Evolutionary conservation across 2,113 vertebrate genomes (phyloP).

Genomic region (Lagopus muta): DNA sequence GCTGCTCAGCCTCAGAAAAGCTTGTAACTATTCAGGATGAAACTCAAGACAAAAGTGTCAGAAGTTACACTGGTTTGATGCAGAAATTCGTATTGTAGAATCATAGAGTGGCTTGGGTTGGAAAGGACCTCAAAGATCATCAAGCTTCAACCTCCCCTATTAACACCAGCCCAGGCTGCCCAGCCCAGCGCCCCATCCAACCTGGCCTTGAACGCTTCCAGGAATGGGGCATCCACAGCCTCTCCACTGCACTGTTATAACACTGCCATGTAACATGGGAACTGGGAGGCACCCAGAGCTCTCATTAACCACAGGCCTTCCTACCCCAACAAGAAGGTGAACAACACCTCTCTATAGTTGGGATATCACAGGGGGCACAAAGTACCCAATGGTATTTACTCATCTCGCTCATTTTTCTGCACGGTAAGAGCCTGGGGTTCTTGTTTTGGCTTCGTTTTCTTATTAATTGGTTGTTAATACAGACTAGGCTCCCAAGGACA

Average conservation of each 20-base stretch:
- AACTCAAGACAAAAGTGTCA: not conserved
- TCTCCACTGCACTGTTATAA: not conserved
- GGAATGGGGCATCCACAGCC: too few relatives aligned
- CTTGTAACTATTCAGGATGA: not conserved
- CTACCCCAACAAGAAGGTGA: slow-evolving; percentile 2
- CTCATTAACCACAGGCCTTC: not conserved
- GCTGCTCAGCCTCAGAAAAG: not conserved
- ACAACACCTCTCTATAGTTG: not conserved
- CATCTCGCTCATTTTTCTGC: not conserved
- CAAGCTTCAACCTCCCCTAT: too few relatives aligned
- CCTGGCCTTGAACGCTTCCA: too few relatives aligned
- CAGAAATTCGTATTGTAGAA: not conserved
- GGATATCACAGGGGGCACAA: not conserved
- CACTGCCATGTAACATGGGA: not conserved
- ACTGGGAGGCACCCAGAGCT: not conserved
- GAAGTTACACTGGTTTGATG: not conserved
- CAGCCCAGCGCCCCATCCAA: too few relatives aligned
- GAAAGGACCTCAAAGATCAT: too few relatives aligned
- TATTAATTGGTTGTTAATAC: not conserved
- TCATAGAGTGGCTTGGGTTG: too few relatives aligned
- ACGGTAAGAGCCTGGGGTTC: not conserved
- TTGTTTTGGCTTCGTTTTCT: not conserved
- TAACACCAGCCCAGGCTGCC: too few relatives aligned
- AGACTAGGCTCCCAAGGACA: slow-evolving; percentile 39
- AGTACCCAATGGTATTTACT: not conserved